These are phyloP conservation scores for Chironomus riparius DNA, from an alignment of 2,888 invertebrate species.

Conservation along the genomic window DNA sequence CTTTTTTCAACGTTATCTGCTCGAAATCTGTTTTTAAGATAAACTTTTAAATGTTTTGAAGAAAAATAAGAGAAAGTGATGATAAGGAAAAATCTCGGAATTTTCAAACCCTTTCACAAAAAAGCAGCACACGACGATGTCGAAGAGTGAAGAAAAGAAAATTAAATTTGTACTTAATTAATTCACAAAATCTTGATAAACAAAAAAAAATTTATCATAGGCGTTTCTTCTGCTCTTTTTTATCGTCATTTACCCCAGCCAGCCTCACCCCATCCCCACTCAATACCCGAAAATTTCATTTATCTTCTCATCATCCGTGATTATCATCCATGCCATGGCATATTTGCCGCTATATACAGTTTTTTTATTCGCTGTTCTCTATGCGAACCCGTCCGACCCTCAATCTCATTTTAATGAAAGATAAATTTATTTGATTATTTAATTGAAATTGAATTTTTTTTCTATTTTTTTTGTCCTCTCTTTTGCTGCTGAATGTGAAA, in stretches of 20 bases:
- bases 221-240: neutral
- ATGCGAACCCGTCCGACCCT: too few relatives aligned
- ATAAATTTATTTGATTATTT: slow-evolving; percentile 17
- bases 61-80: too few relatives aligned
- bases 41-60: too few relatives aligned
- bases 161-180: slow-evolving; percentile 25
- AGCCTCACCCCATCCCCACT: neutral
- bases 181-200: slow-evolving; percentile 19
- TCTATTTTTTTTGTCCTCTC: neutral
- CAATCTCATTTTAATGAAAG: neutral
- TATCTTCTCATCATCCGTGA: too few relatives aligned
- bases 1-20: too few relatives aligned
- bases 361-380: too few relatives aligned
- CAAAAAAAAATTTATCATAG: neutral
- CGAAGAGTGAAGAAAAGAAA: neutral
- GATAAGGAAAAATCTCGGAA: neutral
- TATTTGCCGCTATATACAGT: too few relatives aligned
- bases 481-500: too few relatives aligned
- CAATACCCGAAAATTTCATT: too few relatives aligned
- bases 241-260: neutral
- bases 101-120: neutral
- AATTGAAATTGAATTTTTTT: slow-evolving; percentile 10
- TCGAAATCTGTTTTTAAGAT: too few relatives aligned
- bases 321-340: too few relatives aligned
- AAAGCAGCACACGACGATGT: neutral